These are phyloP conservation scores for Trididemnum miniatum DNA, from an alignment of 23 tunicate species.

Conservation along the genomic window DNA sequence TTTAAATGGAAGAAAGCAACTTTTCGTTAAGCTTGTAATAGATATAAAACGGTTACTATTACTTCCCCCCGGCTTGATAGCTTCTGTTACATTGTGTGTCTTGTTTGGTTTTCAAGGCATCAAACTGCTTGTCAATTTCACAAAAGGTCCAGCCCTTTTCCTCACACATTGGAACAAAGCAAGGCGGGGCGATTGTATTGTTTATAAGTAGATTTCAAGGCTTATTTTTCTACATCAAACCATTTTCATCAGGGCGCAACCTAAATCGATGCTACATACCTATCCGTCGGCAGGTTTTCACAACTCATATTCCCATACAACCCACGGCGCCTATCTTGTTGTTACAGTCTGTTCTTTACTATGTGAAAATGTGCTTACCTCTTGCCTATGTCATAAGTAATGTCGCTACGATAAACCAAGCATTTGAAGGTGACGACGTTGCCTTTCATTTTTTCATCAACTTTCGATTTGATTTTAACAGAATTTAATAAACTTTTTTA, in stretches of 20 bases:
- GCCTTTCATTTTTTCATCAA: no score
- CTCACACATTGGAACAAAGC: neutral
- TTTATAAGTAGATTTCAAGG: neutral
- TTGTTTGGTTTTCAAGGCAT: neutral
- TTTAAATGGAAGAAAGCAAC: no score
- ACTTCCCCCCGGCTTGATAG: neutral
- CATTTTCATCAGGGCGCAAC: neutral
- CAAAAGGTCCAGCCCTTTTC: slow-evolving; percentile 3
- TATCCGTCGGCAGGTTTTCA: slow-evolving; percentile 50
- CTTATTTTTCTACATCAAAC: neutral
- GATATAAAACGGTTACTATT: neutral
- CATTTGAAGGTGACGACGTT: no score
- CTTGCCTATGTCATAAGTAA: no score
- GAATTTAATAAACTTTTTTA: no score
- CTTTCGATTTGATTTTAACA: no score
- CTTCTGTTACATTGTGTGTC: neutral
- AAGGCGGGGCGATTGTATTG: neutral
- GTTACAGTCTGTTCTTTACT: no score
- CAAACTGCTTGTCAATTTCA: neutral
- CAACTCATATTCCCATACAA: slow-evolving; percentile 9
- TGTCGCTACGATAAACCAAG: no score
- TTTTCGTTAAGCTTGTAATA: no score
- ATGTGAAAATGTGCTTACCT: no score
- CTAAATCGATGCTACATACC: slow-evolving; percentile 39
- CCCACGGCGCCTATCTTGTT: slow-evolving; percentile 42